These are phyloP conservation scores for Cylloceria caligata DNA, from an alignment of 2,888 invertebrate species.

Conservation along the genomic window DNA sequence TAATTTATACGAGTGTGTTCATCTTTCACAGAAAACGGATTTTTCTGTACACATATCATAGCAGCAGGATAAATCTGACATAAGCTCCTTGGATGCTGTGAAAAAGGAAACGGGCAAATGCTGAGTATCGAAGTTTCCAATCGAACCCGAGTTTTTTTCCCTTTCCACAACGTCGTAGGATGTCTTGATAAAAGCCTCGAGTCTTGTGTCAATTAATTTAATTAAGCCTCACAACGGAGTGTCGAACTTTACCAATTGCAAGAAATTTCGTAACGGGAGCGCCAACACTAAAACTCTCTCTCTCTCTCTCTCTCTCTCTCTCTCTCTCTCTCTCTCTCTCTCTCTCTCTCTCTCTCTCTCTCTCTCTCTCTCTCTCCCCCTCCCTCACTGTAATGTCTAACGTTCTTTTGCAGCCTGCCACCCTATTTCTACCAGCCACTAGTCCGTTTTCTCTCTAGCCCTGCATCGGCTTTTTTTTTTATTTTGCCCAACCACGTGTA, in stretches of 20 bases:
- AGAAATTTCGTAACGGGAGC: constrained; percentile 17
- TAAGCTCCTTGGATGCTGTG: neutral
- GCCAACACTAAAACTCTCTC: neutral
- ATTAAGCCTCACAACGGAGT: constrained; percentile 69
- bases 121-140: constrained; percentile 25
- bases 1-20: constrained; percentile 4
- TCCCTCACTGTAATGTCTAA: constrained; percentile 1
- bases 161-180: neutral
- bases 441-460: constrained; percentile 31
- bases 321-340: constrained; percentile 6
- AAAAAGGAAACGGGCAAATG: neutral
- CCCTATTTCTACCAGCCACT: constrained; percentile 4
- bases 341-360: constrained; percentile 2
- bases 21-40: neutral
- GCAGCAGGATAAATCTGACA: neutral
- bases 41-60: neutral
- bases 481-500: neutral
- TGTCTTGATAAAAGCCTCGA: constrained; percentile 61
- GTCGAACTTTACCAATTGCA: constrained; percentile 71
- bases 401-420: constrained; percentile 22
- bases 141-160: constrained; percentile 30
- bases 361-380: neutral
- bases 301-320: neutral
- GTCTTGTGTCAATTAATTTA: constrained; percentile 74
- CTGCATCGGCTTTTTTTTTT: constrained; percentile 7